These are phyloP conservation scores for Rissa tridactyla DNA, from an alignment of 2,113 vertebrate species.

Conservation along the genomic window DNA sequence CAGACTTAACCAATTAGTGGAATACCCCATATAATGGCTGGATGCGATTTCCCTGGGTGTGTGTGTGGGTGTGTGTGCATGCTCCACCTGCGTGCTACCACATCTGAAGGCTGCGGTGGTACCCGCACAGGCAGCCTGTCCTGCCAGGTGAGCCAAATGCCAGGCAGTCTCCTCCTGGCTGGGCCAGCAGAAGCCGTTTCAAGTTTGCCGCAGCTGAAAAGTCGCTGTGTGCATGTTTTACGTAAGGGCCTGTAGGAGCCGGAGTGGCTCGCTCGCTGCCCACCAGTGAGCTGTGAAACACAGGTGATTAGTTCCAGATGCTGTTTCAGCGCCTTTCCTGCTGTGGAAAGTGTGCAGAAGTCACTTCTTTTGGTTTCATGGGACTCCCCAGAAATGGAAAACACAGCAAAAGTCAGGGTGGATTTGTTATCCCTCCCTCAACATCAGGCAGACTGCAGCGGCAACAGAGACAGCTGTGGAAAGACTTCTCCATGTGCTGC, in stretches of 20 bases:
- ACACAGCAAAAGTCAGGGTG: not conserved
- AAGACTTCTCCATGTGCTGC: not conserved
- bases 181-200: not conserved
- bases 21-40: not conserved
- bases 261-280: not conserved
- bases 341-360: not conserved
- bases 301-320: constrained; percentile 59
- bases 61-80: not conserved
- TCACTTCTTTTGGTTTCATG: not conserved
- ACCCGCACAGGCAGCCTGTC: not conserved
- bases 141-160: not conserved
- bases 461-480: not conserved
- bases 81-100: not conserved
- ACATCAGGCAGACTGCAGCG: not conserved
- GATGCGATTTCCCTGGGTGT: not conserved
- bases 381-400: constrained; percentile 13
- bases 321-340: not conserved
- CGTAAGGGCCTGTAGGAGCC: not conserved
- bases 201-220: constrained; percentile 19
- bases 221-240: not conserved
- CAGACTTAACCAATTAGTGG: constrained; percentile 39
- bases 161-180: not conserved
- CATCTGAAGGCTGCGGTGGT: constrained; percentile 11
- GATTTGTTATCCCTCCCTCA: not conserved
- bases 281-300: constrained; percentile 40